These are phyloP conservation scores for Carlito syrichta DNA, from an alignment of 2,113 vertebrate genomes.

Conservation along the genomic window DNA sequence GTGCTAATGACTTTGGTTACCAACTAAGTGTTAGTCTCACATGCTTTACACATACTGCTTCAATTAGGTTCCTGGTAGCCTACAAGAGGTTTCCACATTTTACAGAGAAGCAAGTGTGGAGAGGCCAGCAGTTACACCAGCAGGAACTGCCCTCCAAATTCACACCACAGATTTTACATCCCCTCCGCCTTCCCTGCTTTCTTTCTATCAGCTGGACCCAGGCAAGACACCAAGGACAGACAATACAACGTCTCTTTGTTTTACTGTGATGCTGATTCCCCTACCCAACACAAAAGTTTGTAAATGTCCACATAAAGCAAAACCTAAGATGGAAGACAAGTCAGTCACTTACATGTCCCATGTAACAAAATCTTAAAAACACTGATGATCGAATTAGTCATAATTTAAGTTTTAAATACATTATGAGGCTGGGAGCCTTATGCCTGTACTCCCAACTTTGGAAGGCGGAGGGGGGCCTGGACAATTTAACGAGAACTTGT, in stretches of 20 bases:
- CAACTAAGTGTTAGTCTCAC: neutral
- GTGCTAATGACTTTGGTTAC: neutral
- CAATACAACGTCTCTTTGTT: accelerated
- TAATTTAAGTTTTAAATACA: neutral
- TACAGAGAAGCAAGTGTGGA: neutral
- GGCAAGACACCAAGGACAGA: neutral
- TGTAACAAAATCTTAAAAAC: neutral
- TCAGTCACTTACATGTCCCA: neutral
- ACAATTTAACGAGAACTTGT: too few species aligned
- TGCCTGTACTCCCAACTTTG: too few species aligned
- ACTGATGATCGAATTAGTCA: neutral
- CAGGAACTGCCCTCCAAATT: neutral
- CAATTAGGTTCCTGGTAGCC: neutral
- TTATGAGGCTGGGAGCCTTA: too few species aligned
- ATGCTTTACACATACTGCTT: neutral
- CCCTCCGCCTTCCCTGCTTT: too few species aligned
- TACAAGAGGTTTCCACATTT: neutral
- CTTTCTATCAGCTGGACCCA: neutral
- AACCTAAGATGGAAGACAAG: neutral
- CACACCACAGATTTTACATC: neutral
- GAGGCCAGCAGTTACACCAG: neutral
- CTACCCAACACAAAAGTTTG: neutral
- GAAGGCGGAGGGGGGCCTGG: too few species aligned
- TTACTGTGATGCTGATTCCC: neutral
- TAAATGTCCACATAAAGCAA: neutral